Evolutionary conservation across 2,888 invertebrate genomes (phyloP), one percentile per base, ranked within the genome.

Genomic region (Cremastinae sp.): DNA sequence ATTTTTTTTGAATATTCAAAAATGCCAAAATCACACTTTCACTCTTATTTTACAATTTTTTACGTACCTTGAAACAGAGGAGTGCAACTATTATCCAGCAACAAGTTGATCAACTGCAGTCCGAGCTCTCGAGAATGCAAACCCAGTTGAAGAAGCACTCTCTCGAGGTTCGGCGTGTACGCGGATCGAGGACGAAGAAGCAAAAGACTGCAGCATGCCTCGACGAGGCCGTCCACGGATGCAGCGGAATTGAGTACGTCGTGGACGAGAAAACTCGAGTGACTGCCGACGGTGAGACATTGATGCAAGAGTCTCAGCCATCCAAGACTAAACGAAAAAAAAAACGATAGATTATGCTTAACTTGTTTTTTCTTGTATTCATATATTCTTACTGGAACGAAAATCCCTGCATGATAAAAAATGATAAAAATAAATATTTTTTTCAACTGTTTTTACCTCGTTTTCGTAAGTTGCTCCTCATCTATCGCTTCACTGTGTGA

Each of bases 271-370:
- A 86, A 78, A 72, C 83, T 80, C 79, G 89, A 88, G 68, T 85
- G 74, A 56, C 85, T 85, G 78, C 86, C 86, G 51, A 86, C 85
- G 59, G 93, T 93, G 78, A 96, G 92, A 85, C 96, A 96, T 84
- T 95, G 95, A 80, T 96, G 94, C 49, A 97, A 91, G 78, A 97
- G 92, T 78, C 95, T 92, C 79, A 97, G 92, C 97, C 97, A 97
- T 76, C 96, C 95, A 86, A 96, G 92, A 88, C 96, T 95, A 84
- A 16, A 74, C 69, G 73, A 76, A 73, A 54, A 58, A 75, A 51
- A 49, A n/a, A 51, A 59, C 9, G 14, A 9, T 16, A 10, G 16
- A 20, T 0, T 10, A 49, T 9, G 16, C 18, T n/a, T n/a, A n/a
- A n/a, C n/a, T n/a, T n/a, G n/a, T n/a, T n/a, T n/a, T n/a, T n/a